phyloP scores from a whole-genome alignment of 2,113 vertebrate species.

The Chelonoidis abingdonii region DNA sequence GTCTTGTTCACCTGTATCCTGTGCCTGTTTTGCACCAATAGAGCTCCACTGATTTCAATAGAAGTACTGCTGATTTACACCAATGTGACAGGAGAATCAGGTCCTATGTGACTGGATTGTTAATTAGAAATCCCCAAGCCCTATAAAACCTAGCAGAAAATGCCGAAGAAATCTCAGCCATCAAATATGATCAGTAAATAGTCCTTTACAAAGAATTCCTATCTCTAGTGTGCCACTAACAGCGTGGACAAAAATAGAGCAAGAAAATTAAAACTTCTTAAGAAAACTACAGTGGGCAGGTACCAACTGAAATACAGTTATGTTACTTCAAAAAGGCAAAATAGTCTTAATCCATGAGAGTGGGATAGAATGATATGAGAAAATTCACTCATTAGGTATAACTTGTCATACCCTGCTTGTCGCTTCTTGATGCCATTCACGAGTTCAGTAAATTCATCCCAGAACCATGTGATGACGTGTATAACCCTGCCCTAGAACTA shows the following conservation, averaged over 20 bases:
- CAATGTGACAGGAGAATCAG: neutral
- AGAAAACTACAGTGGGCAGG: neutral
- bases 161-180: neutral
- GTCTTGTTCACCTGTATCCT: neutral
- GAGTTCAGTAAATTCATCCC: neutral
- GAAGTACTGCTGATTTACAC: neutral
- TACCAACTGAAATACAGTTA: neutral
- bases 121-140: neutral
- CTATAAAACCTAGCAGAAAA: neutral
- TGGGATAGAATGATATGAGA: neutral
- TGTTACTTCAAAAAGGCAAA: neutral
- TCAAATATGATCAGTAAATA: neutral
- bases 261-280: conserved; percentile 1
- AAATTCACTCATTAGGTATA: neutral
- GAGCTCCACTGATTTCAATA: neutral
- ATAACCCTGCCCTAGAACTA: too few species aligned
- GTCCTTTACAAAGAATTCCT: neutral
- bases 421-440: neutral
- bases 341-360: neutral
- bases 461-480: too few species aligned
- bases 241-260: neutral
- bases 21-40: neutral
- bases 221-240: neutral
- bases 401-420: neutral
- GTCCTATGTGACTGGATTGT: neutral